Base-by-base conservation (phyloP, 1,140 invertebrate species). In the Drosophila seguyi region DNA sequence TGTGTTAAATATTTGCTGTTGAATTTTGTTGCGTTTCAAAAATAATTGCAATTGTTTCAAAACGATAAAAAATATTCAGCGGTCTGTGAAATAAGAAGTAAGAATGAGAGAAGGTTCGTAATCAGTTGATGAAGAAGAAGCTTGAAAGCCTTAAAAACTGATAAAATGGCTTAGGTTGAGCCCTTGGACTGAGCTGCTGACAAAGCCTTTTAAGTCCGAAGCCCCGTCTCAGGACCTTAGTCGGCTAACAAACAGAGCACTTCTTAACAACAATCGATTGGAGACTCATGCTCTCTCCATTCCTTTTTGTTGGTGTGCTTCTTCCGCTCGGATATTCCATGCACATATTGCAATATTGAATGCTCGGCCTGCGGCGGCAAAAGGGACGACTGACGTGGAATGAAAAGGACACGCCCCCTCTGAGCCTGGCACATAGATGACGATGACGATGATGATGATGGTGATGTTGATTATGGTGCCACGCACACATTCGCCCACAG, bases 341-440 rank as follows among this genome's bases (percentile, higher is more conserved):
- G 52, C 66, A 72, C 61, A 80, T 81, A 78, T 79, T 82, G 80
- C 73, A 84, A 72, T 84, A 80, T 76, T 80, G 76, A 84, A 85
- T 81, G 81, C 57, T 69, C 66, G 55, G 59, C 81, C 59, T 62
- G 80, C 36, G 63, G 81, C 63, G 62, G 20, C 27, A 52, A 39
- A 47, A 22, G 34, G 60, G 34, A 29, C 31, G 20, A 20, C 34
- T 63, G 65, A 34, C 20, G 36, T 29, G 42, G n/a, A 57, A 55
- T 45, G 44, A 52, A 50, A 29, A 38, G 41, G 34, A 44, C 34
- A 68, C 61, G 34, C 34, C 25, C 42, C 42, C 60, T 22, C 36
- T 18, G 29, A 8, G 38, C 56, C 56, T 34, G 29, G 27, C 36
- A 18, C 34, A 38, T 57, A 38, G 47, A 41, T n/a, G 55, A 42